Evolutionary conservation across 2,113 vertebrate genomes (phyloP).

Genomic region (Casuarius casuarius): DNA sequence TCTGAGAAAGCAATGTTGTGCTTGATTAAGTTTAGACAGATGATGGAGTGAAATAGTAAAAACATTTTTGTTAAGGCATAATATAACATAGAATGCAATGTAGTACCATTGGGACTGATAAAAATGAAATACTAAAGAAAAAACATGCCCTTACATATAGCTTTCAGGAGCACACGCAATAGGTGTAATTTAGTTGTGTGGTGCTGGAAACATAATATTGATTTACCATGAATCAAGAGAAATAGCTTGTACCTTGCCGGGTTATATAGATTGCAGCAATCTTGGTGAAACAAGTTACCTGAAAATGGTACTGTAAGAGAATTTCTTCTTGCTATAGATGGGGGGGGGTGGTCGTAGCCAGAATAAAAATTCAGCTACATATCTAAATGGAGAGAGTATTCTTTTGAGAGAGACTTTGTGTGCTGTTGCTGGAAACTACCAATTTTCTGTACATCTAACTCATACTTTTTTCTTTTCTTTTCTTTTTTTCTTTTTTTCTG

Average conservation of each 20-base stretch:
- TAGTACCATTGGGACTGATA: slow-evolving; percentile 43
- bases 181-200: slow-evolving; percentile 53
- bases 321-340: not conserved
- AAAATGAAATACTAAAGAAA: slow-evolving; percentile 60
- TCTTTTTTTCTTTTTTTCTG: too few species aligned
- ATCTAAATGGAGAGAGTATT: not conserved
- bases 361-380: not conserved
- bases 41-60: slow-evolving; percentile 72
- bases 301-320: slow-evolving; percentile 6
- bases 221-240: slow-evolving; percentile 69
- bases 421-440: not conserved
- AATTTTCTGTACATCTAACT: not conserved
- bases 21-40: slow-evolving; percentile 73
- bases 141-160: slow-evolving; percentile 14
- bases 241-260: slow-evolving; percentile 34
- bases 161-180: slow-evolving; percentile 52
- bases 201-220: slow-evolving; percentile 65
- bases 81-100: slow-evolving; percentile 25
- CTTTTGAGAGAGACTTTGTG: not conserved
- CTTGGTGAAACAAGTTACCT: not conserved
- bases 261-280: not conserved
- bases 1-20: slow-evolving; percentile 66
- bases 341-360: not conserved
- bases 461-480: not conserved
- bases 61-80: slow-evolving; percentile 67